Base-by-base conservation (phyloP, 2,113 vertebrate genomes). In the Kobus ellipsiprymnus region DNA sequence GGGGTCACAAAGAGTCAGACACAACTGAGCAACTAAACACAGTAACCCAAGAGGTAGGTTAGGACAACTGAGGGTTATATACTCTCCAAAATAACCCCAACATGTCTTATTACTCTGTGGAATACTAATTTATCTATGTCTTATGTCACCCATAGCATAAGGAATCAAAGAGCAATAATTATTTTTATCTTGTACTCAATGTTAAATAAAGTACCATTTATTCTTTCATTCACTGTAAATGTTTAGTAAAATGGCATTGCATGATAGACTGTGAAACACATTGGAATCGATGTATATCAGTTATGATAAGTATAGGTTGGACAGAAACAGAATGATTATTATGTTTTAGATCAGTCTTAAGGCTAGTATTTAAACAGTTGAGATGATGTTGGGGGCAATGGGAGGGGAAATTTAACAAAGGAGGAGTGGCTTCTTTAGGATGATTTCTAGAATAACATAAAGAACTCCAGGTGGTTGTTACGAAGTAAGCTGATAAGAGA, bases 61-160 rank as follows among this genome's bases (percentile, higher is more conserved):
- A 55, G 4, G 84, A 92, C 74, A 96, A 98, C 54, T 97, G 95
- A 87, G 87, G 89, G 86, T 86, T 98, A 86, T 94, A 97, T 95
- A 71, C 33, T 94, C 64, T 98, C 89, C 78, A 71, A 94, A 98
- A 96, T 95, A 52, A 92, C 96, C 9, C 14, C 82, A 97, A 23
- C 88, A 27, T 98, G 62, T 98, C 95, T 95, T 93, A 48, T 90
- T 81, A 94, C 16, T 82, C 13, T 97, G 92, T 95, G 93, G 64
- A 97, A 90, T 92, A 89, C 90, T 82, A 85, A 82, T 97, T 98
- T 98, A 57, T 96, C 91, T 98, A 81, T 98, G 90, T 93, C 93
- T 89, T 87, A 9, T 94, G 64, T 95, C 86, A 98, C 88, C 94
- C 95, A 97, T 93, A 82, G 94, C 84, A 90, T 74, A 96, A 77